Conservation (phyloP, 2,797 vertebrate genomes). For the Characodon lateralis region DNA sequence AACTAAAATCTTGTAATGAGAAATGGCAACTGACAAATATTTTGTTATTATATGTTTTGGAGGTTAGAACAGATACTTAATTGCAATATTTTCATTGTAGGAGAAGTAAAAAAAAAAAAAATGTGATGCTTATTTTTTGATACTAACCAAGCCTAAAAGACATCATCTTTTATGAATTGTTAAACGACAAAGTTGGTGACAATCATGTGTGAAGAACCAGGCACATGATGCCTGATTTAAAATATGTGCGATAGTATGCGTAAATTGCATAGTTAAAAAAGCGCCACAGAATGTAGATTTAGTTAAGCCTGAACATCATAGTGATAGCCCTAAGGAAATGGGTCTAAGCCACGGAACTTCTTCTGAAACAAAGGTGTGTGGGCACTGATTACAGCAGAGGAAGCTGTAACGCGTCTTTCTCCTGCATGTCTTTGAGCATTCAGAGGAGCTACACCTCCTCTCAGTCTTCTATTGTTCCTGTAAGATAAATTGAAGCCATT, state of each 20-base stretch:
- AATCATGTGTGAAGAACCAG: not conserved
- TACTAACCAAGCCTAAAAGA: not conserved
- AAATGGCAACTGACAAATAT: not conserved
- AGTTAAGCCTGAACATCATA: not conserved
- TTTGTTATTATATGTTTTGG: not conserved
- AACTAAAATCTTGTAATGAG: slow-evolving; percentile 1
- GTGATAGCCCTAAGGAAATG: not conserved
- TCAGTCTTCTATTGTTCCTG: slow-evolving; percentile 63
- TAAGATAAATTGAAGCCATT: slow-evolving; percentile 69
- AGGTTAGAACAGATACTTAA: not conserved
- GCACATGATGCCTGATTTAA: not conserved
- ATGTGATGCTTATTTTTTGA: not conserved
- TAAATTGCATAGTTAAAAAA: not conserved
- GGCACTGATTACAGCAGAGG: slow-evolving; percentile 54
- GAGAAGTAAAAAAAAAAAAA: not conserved
- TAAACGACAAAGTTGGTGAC: not conserved
- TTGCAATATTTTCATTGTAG: not conserved
- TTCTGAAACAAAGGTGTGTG: slow-evolving; percentile 36
- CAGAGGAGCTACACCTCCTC: slow-evolving; percentile 51
- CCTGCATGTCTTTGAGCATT: slow-evolving; percentile 43
- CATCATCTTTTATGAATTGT: not conserved
- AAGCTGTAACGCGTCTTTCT: slow-evolving; percentile 28
- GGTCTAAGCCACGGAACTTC: slow-evolving; percentile 3
- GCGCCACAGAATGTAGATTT: not conserved
- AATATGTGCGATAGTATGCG: too few relatives aligned